Evolutionary conservation across 2,113 vertebrate genomes (phyloP), one percentile per base, ranked within the genome.

Genomic region (Neomonachus schauinslandi): DNA sequence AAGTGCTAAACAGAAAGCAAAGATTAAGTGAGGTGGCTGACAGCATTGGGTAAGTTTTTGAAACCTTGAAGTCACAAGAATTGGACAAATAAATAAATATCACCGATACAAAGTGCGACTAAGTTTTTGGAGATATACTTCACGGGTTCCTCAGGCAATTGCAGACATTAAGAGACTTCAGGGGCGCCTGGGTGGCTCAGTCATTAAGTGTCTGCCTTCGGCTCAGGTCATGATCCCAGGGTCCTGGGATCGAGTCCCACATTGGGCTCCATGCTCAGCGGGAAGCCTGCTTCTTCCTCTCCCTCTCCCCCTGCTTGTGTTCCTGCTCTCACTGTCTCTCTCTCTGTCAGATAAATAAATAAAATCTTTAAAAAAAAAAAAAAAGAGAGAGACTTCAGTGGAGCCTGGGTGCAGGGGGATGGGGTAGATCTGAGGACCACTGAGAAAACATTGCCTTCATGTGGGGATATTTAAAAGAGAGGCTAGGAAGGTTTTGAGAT

Each of bases 321-420:
- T 39, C 39, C 39, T 39, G 39, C 3, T 39, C 39, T 39, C 39
- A 39, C 39, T 39, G 39, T 39, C 39, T 39, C 39, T 39, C 39
- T 39, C 39, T 39, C 39, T 39, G 39, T 39, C 39, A 39, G 39
- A 39, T 39, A 39, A 39, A 39, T 39, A 39, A 39, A 39, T 39
- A 39, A 39, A 39, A 39, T 39, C 39, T 39, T 39, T 39, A 39
- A 39, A 39, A 39, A 39, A 39, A 39, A 39, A 39, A 39, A 39
- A 39, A 39, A 3, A 39, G 39, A 39, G 39, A 76, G 42, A 39
- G 28, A 28, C 46, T 46, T 46, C 46, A 46, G 46, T 46, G 46
- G 46, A 46, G 21, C 21, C 26, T 63, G 4, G 5, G 2, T 76
- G 3, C 12, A 57, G 57, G 7, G 0, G 1, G 7, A 46, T 46